Evolutionary conservation across 2,113 vertebrate species (phyloP), one percentile per base, ranked within the genome.

Genomic region (Raja brachyura): DNA sequence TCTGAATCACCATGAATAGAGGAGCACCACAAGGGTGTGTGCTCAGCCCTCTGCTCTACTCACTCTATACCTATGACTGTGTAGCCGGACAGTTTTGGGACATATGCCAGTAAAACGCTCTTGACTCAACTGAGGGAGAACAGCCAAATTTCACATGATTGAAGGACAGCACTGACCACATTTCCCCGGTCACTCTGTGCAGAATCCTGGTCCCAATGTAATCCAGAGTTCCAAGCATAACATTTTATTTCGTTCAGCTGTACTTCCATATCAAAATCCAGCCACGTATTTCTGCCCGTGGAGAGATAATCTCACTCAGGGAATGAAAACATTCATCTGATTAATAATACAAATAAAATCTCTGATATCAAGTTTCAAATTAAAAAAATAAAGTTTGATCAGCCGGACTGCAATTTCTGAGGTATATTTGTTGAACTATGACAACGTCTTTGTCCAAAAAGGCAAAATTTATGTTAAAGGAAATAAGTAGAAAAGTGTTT

Each of bases 291-390:
- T 61, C 56, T 63, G 59, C 59, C n/a, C 25, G 63, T 88, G 85
- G 85, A 63, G 85, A 88, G 85, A 59, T 88, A 88, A 88, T 88
- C 85, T 59, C 63, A 33, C 39, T 88, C 59, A 88, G 85, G 85
- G 85, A 88, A 88, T 63, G 59, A 88, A 88, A 88, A 88, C 54
- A 63, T 88, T 33, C 85, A 63, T 10, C 59, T 63, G 85, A 88
- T 88, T 63, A 83, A 56, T 83, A 83, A 61, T 63, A 59, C 13
- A n/a, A 86, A 79, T 8, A 4, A 86, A 61, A 63, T 28, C 63
- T 88, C 59, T 61, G n/a, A 63, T 88, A 63, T 61, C 2, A 22
- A 56, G 48, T 48, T 83, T 83, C 59, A 14, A 88, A 88, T 66
- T 90, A 66, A 90, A 90, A 90, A 66, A 90, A 88, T 54, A 66